Evolutionary conservation across 2,888 invertebrate genomes (phyloP), one percentile per base, ranked within the genome.

Genomic region (Strigamia transsilvanica): DNA sequence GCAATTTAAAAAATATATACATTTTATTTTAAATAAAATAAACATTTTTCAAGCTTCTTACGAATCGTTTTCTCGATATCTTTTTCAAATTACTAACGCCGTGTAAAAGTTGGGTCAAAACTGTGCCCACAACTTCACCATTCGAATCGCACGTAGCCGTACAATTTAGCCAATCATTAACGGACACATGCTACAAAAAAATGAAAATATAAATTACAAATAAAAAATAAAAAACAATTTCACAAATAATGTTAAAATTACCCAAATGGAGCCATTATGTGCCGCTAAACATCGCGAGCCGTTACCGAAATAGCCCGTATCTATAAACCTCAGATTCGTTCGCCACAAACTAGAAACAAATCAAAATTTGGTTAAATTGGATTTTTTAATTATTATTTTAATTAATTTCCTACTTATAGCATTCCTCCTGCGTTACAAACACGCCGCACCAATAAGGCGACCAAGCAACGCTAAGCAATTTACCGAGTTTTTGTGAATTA

Each of bases 361-460:
- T 27, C 1, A 27, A 27, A 27, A 13, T 51, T 51, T 13, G 51
- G 15, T 10, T 18, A 10, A 51, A 51, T 18, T 18, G 0, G 18
- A 13, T 18, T 13, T 51, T 51, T 7, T 7, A 51, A 18, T 5
- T 51, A 6, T 18, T 5, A 77, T 77, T 21, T 18, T 23, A 77
- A 7, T 18, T 7, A 3, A 18, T 7, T 27, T 13, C 56, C 51
- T 80, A 80, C 80, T 80, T 80, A 51, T 23, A 80, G 15, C 80
- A 80, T 46, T 80, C 80, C 10, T 80, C 80, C 15, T 51, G 51
- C 23, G 46, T 32, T 23, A 51, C 80, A 80, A 80, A 80, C 21
- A 80, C 80, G 51, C 80, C 80, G n/a, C 80, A 80, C 80, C 80
- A 80, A 51, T 80, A 27, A 15, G 51, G 18, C n/a, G 46, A 51